Base-by-base conservation (phyloP, 2,113 vertebrate genomes). In the Aythya baeri region DNA sequence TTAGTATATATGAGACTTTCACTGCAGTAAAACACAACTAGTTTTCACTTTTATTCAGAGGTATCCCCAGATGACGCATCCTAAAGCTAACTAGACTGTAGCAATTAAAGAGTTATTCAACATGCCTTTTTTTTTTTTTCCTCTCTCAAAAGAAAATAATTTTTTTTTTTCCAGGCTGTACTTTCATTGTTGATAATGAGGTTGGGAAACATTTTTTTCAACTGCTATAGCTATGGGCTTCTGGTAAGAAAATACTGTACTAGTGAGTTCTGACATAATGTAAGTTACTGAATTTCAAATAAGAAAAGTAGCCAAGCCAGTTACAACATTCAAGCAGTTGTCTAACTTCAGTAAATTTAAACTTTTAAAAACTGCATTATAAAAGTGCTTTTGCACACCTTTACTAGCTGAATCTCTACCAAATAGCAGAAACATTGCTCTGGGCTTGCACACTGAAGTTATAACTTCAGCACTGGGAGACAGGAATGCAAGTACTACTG, bases 321-420 rank as follows among this genome's bases (percentile, higher is more conserved):
- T 82, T 55, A 79, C 44, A 91, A 23, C 43, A 54, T 86, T 95
- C 79, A 74, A 92, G 61, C 4, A 86, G 57, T 49, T 75, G 59
- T 81, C 66, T 72, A 81, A 92, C 95, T 93, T 94, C 91, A 61
- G 88, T 73, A 93, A 81, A 91, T 75, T 68, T 67, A 76, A 86
- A 86, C 74, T 75, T 73, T 78, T 91, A 59, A 90, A 93, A 94
- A 89, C 36, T 36, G 70, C 54, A 95, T n/a, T 92, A 58, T 59
- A 71, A 67, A 67, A 83, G 20, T 63, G 31, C 46, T 80, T 95
- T 50, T 63, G 59, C 87, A 92, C n/a, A 89, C 26, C 29, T 91
- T 96, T 82, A 77, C 80, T 84, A 88, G 4, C 55, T 72, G 44
- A 91, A 89, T 66, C 86, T 78, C 22, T 58, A 67, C 11, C 50